These are phyloP conservation scores for Archips xylosteana DNA, from an alignment of 2,888 invertebrate genomes.

Conservation along the genomic window DNA sequence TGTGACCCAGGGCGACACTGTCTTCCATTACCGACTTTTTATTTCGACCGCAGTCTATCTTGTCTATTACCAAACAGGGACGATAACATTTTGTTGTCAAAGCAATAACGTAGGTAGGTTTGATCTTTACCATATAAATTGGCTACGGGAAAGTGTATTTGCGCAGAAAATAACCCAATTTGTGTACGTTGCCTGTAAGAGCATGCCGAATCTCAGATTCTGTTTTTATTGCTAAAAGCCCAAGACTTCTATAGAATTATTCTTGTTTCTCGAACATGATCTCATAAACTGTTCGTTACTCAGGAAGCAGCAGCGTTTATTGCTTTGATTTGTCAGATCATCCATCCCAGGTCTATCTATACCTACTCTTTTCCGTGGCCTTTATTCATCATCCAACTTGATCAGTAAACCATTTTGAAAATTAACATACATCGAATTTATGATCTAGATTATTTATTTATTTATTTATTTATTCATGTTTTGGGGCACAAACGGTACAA, in stretches of 20 bases:
- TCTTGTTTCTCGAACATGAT: not conserved
- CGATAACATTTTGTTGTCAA: constrained; percentile 42
- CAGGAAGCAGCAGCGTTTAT: not conserved
- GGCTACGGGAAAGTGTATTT: constrained; percentile 26
- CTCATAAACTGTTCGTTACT: not conserved
- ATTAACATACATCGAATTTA: too few species aligned
- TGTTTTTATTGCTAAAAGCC: constrained; percentile 19
- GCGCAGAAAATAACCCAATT: constrained; percentile 34
- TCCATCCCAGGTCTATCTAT: not conserved
- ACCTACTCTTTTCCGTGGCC: too few species aligned
- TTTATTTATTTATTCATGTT: too few species aligned
- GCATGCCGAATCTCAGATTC: constrained; percentile 12
- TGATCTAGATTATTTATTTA: too few species aligned
- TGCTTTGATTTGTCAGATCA: not conserved
- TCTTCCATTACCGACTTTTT: constrained; percentile 60
- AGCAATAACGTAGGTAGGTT: constrained; percentile 37
- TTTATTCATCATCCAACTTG: too few species aligned
- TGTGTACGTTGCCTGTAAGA: constrained; percentile 19
- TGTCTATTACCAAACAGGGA: constrained; percentile 48
- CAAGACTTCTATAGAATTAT: constrained; percentile 8
- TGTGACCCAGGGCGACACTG: constrained; percentile 60
- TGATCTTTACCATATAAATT: constrained; percentile 41
- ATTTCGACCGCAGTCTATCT: constrained; percentile 53
- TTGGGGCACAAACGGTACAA: too few species aligned
- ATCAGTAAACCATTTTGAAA: too few species aligned